Conservation (phyloP, 2,888 invertebrate genomes). For the Polydrusus cervinus region DNA sequence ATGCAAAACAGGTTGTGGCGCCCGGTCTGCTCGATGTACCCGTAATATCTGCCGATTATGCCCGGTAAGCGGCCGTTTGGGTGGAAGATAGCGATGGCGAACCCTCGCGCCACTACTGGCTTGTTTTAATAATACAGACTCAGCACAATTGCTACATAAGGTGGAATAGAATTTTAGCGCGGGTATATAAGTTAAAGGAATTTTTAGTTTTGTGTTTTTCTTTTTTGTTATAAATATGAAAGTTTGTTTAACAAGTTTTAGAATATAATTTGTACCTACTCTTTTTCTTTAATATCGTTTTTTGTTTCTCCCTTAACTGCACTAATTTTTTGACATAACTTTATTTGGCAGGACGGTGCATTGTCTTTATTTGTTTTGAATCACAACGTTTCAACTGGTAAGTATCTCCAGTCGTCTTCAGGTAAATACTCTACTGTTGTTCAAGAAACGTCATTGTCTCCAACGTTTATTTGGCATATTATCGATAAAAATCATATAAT, state of each 20-base stretch:
- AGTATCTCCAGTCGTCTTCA: too few relatives aligned
- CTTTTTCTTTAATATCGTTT: too few relatives aligned
- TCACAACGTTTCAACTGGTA: too few relatives aligned
- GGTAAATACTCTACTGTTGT: too few relatives aligned
- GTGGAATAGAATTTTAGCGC: slow-evolving; percentile 35
- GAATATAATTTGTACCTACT: too few relatives aligned
- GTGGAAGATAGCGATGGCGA: slow-evolving; percentile 34
- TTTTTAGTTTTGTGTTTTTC: slow-evolving; percentile 2
- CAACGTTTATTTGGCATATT: too few relatives aligned
- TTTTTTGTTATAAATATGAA: background rate
- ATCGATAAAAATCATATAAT: too few relatives aligned
- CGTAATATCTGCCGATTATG: slow-evolving; percentile 44
- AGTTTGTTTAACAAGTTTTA: background rate
- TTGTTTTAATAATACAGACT: slow-evolving; percentile 50
- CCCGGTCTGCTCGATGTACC: slow-evolving; percentile 29
- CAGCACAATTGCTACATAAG: slow-evolving; percentile 48
- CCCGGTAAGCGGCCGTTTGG: slow-evolving; percentile 42
- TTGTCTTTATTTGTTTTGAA: too few relatives aligned
- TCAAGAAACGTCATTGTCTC: too few relatives aligned
- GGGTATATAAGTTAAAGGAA: background rate
- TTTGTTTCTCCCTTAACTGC: too few relatives aligned
- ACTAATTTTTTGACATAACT: too few relatives aligned
- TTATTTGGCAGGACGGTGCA: too few relatives aligned
- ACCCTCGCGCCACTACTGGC: slow-evolving; percentile 22
- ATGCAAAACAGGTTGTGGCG: slow-evolving; percentile 43